phyloP scores from a whole-genome alignment of 2,797 vertebrate genomes.

The Malurus leucopterus region DNA sequence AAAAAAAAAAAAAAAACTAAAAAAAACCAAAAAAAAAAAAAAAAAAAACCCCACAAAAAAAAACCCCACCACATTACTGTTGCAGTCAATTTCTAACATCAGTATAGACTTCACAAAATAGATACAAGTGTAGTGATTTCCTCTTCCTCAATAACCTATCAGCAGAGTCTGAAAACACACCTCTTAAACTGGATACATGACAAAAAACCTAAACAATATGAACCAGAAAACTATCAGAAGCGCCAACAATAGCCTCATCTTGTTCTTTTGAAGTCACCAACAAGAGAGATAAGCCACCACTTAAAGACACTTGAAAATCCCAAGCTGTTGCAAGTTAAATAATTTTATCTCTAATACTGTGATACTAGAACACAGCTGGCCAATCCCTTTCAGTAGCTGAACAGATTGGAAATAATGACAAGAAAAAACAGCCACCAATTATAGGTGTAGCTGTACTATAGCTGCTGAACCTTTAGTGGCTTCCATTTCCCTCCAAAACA shows the following conservation, averaged over 20 bases:
- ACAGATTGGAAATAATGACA: neutral
- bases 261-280: neutral
- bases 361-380: neutral
- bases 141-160: neutral
- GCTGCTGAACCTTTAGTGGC: neutral
- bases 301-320: neutral
- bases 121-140: neutral
- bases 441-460: neutral
- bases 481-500: neutral
- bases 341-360: neutral
- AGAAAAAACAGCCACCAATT: neutral
- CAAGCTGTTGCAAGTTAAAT: neutral
- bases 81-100: neutral
- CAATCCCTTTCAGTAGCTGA: neutral
- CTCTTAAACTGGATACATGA: neutral
- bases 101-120: neutral
- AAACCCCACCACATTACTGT: neutral
- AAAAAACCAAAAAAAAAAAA: slow-evolving; percentile 45
- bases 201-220: neutral
- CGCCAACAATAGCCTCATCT: neutral
- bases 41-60: neutral
- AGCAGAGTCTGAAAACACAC: neutral
- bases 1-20: slow-evolving; percentile 19
- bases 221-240: neutral
- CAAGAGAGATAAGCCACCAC: neutral